phyloP scores from a whole-genome alignment of 2,113 vertebrate species.

The Cynopterus brachyotis region DNA sequence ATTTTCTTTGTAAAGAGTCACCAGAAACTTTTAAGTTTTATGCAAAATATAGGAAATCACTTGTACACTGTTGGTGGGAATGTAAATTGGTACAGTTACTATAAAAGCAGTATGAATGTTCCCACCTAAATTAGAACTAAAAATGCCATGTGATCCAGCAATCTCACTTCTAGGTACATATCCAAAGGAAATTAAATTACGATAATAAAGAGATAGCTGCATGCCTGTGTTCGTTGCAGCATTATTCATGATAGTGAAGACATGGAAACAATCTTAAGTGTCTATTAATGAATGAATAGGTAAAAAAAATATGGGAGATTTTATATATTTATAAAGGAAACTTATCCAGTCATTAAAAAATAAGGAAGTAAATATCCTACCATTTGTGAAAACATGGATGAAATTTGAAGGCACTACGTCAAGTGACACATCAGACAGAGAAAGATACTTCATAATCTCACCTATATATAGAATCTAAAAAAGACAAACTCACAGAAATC shows the following conservation, averaged over 20 bases:
- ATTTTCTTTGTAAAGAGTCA: slow-evolving; percentile 6
- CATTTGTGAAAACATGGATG: not conserved
- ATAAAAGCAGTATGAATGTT: not conserved
- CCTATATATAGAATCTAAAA: not conserved
- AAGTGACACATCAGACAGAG: not conserved
- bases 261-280: not conserved
- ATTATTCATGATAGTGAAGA: not conserved
- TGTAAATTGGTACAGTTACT: not conserved
- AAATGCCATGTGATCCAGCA: not conserved
- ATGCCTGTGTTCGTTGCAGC: not conserved
- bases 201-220: not conserved
- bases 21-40: slow-evolving; percentile 1
- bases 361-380: not conserved
- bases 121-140: not conserved
- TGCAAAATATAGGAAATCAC: slow-evolving; percentile 26
- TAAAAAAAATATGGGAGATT: not conserved
- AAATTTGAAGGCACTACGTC: not conserved
- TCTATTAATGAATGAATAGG: not conserved
- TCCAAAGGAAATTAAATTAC: not conserved
- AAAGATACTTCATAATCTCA: not conserved
- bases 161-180: not conserved
- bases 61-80: not conserved
- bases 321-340: not conserved
- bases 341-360: not conserved
- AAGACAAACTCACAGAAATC: not conserved